Evolutionary conservation across 2,113 vertebrate species (phyloP).

Genomic region (Caretta caretta): DNA sequence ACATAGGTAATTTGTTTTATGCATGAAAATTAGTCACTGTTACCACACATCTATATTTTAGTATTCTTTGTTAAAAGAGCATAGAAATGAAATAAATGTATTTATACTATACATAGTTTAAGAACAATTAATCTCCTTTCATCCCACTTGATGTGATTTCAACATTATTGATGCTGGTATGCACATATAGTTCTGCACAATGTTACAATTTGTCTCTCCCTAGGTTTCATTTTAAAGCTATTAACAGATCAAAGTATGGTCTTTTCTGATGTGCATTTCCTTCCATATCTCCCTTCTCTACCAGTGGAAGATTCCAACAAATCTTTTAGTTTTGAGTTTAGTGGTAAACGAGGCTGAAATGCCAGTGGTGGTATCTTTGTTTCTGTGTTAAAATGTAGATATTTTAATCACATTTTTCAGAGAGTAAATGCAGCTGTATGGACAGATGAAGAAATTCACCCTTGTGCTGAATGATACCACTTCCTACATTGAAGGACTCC

Average conservation of each 20-base stretch:
- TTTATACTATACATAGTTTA: background rate
- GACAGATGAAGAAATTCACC: background rate
- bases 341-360: background rate
- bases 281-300: background rate
- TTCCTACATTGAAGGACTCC: background rate
- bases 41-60: background rate
- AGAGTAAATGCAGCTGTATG: background rate
- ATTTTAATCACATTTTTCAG: background rate
- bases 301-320: background rate
- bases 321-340: background rate
- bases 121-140: background rate
- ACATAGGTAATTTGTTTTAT: background rate
- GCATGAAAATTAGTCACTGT: background rate
- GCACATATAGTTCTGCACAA: background rate
- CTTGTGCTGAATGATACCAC: background rate
- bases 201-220: background rate
- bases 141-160: background rate
- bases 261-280: background rate
- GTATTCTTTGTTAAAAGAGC: background rate
- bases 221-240: background rate
- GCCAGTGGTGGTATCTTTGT: background rate
- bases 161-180: background rate
- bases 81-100: background rate
- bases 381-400: background rate
- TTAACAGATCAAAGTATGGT: background rate